A percentile compares a stretch with the other conserved stretches of the same genome.
Conservation (phyloP, 2,113 vertebrate species). For the Tamias sibiricus region DNA sequence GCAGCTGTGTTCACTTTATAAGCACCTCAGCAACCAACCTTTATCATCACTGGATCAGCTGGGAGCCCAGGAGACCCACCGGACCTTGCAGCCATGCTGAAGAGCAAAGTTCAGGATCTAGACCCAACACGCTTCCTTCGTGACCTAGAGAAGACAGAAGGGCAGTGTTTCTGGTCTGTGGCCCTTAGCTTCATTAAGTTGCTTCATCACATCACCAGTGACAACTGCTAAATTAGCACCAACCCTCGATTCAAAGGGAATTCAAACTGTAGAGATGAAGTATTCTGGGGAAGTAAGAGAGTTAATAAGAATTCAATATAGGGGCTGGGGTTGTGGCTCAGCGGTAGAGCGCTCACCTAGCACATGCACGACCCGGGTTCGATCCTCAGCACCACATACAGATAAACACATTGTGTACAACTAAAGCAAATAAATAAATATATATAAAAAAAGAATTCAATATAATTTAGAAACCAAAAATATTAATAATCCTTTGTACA, state of each 20-base stretch:
- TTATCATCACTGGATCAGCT: background rate
- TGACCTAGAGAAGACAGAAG: background rate
- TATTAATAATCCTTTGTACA: background rate
- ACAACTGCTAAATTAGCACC: background rate
- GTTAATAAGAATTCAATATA: background rate
- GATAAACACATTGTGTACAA: too few species aligned
- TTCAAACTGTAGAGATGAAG: background rate
- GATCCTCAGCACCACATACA: too few species aligned
- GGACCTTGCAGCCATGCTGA: background rate
- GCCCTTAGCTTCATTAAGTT: background rate
- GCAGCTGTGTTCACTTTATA: background rate
- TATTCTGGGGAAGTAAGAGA: background rate
- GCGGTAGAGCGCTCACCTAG: too few species aligned
- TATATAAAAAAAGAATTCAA: background rate
- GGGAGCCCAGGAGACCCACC: background rate
- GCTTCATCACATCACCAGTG: background rate
- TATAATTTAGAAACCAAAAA: slow-evolving; percentile 12
- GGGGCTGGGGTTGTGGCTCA: too few species aligned
- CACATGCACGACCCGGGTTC: too few species aligned
- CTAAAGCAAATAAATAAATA: too few species aligned
- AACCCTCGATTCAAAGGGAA: background rate
- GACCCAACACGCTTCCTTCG: background rate
- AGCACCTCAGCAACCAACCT: background rate
- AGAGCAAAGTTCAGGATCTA: background rate
- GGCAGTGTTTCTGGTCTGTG: background rate